Base-by-base conservation (phyloP, 2,888 invertebrate genomes). In the Linnaemya vulpina region DNA sequence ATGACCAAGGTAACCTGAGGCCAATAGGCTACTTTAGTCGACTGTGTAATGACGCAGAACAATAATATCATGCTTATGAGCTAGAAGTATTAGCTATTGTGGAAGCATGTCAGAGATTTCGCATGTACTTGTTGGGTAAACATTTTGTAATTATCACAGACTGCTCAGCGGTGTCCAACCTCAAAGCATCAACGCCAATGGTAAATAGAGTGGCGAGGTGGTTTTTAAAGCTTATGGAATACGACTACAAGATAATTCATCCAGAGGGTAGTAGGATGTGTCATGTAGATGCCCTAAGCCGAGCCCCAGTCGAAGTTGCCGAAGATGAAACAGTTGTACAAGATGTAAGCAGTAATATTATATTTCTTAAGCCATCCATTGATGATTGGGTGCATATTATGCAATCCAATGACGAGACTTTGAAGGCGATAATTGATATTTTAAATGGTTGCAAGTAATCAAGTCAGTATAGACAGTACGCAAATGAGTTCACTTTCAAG, bases 251-350 rank as follows among this genome's bases (percentile, higher is more conserved):
- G 15, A 46, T 46, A 46, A 46, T 46, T 4, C 46, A 46, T 46
- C 46, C n/a, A 15, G 11, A 9, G 11, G 43, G 43, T 43, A 43
- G 13, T 8, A 43, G 80, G 68, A 90, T 91, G 89, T 30, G 77
- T 63, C 90, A 91, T 76, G 90, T 90, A 0, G 90, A 91, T 46
- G 86, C 90, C 60, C 77, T 90, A 73, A 89, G 89, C 83, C 22
- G 90, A 81, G 60, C 68, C 35, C 83, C 86, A 43, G 58, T 70
- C 3, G 53, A 25, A 11, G 4, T 11, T n/a, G 10, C 62, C 17
- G 9, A 53, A 25, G 7, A 13, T 11, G 13, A 58, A 7, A 15
- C 15, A n/a, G n/a, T n/a, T n/a, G 15, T n/a, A 0, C 17, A 20
- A 3, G 62, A 62, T 25, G 49, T 60, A 13, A 25, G 53, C 43